Evolutionary conservation across 2,113 vertebrate genomes (phyloP).

Genomic region (Amazona guildingii): DNA sequence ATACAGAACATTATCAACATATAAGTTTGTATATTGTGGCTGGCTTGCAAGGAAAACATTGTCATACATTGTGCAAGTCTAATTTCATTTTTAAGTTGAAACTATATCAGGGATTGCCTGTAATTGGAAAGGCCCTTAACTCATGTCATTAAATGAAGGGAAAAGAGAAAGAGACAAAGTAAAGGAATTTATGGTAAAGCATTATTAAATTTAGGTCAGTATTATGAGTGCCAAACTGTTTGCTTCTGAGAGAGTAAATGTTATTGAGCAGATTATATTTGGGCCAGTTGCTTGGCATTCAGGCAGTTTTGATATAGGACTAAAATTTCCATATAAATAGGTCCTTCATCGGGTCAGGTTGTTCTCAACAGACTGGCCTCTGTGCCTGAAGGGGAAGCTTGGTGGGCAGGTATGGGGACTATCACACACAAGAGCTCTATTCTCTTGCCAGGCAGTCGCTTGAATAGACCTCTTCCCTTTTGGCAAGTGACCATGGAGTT

Average conservation of each 20-base stretch:
- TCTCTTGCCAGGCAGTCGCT: slow-evolving; percentile 27
- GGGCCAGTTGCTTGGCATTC: neutral
- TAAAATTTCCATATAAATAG: slow-evolving; percentile 26
- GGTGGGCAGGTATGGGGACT: neutral
- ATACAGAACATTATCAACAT: neutral
- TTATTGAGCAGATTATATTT: neutral
- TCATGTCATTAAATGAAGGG: neutral
- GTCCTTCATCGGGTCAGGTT: slow-evolving; percentile 13
- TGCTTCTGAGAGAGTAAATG: neutral
- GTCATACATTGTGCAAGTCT: neutral
- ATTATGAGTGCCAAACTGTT: neutral
- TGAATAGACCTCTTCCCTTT: slow-evolving; percentile 13
- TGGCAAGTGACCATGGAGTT: slow-evolving; percentile 32
- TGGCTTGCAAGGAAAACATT: neutral
- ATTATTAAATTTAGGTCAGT: neutral
- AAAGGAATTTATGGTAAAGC: neutral
- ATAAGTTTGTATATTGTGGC: neutral
- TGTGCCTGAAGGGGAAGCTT: slow-evolving; percentile 52
- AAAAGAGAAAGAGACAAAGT: neutral
- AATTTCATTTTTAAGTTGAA: slow-evolving; percentile 19
- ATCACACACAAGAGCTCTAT: neutral
- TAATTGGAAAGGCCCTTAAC: neutral
- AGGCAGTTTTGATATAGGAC: neutral
- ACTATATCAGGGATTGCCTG: neutral
- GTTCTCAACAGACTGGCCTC: slow-evolving; percentile 56